Percentiles rank a stretch among this genome's conserved stretches.
phyloP scores from a whole-genome alignment of 2,797 vertebrate species.

The Oryzias dopingdopingensis region DNA sequence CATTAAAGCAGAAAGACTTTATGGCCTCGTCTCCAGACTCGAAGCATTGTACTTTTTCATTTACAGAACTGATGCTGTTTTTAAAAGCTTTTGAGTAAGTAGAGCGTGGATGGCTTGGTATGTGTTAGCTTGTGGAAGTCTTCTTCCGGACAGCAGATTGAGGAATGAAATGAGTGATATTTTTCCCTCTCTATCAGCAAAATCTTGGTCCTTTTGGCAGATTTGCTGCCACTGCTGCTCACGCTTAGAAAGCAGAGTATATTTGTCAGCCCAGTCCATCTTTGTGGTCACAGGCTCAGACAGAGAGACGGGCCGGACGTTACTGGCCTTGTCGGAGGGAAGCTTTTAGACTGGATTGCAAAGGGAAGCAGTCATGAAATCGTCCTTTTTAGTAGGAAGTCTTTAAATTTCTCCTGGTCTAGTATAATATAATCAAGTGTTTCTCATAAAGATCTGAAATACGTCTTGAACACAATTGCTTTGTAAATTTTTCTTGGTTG shows the following conservation, averaged over 20 bases:
- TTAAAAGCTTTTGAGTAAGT: constrained; percentile 30
- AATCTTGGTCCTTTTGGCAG: constrained; percentile 61
- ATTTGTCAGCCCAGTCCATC: constrained; percentile 37
- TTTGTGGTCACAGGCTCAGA: constrained; percentile 63
- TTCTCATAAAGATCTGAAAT: constrained; percentile 1
- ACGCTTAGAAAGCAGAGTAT: constrained; percentile 37
- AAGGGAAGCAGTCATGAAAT: constrained; percentile 24
- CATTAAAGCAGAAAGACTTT: constrained; percentile 9
- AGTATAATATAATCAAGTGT: constrained; percentile 16
- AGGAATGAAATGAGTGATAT: constrained; percentile 13
- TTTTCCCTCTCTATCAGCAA: constrained; percentile 64
- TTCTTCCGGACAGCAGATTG: constrained; percentile 40
- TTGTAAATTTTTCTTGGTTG: constrained; percentile 5
- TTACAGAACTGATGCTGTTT: constrained; percentile 24
- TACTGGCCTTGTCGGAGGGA: constrained; percentile 29
- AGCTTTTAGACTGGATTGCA: constrained; percentile 25
- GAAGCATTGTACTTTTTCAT: constrained; percentile 7
- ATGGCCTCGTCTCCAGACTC: constrained; percentile 14
- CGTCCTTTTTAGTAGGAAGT: constrained; percentile 7
- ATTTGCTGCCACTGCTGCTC: constrained; percentile 33
- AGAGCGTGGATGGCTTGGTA: constrained; percentile 44
- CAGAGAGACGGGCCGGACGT: constrained; percentile 47
- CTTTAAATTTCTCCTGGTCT: constrained; percentile 8
- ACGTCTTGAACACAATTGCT: neutral
- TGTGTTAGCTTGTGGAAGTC: constrained; percentile 56